Percentiles rank a stretch among this genome's conserved stretches.
phyloP scores from a whole-genome alignment of 2,797 vertebrate species.

The Poeciliopsis turneri region DNA sequence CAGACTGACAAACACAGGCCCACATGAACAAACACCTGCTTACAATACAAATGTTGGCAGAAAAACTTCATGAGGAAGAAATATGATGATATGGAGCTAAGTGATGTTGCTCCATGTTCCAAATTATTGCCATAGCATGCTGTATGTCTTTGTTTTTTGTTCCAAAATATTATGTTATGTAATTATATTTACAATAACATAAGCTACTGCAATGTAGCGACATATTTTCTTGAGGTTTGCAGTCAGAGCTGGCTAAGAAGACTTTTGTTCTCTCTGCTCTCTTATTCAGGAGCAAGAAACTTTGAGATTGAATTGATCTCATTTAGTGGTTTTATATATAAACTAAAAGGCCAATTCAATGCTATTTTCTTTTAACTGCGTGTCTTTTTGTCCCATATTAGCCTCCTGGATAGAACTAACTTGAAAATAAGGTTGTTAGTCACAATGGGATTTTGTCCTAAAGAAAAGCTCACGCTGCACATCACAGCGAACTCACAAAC shows the following conservation, averaged over 20 bases:
- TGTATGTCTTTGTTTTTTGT: background rate
- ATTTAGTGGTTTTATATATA: too few species aligned
- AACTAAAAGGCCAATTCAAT: too few species aligned
- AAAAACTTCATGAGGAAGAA: background rate
- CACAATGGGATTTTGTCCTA: too few species aligned
- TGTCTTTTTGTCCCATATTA: too few species aligned
- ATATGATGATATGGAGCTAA: background rate
- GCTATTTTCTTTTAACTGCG: too few species aligned
- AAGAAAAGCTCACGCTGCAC: background rate
- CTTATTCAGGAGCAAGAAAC: too few species aligned
- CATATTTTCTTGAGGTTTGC: background rate
- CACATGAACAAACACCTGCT: slow-evolving; percentile 31
- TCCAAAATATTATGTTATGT: background rate
- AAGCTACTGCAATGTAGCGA: background rate
- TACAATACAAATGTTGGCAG: slow-evolving; percentile 15
- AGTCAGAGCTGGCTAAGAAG: background rate
- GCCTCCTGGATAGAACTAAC: too few species aligned
- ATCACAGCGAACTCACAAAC: too few species aligned
- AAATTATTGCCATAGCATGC: background rate
- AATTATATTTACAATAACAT: background rate
- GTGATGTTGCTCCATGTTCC: background rate
- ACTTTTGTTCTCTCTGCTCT: too few species aligned
- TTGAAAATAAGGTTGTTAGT: too few species aligned
- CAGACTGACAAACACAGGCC: slow-evolving; percentile 38
- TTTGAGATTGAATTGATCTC: too few species aligned